These are phyloP conservation scores for Felis catus DNA, from an alignment of 2,113 vertebrate species.

Conservation along the genomic window F.catus_Fca126_mat1.0 CM031421.1:65054001-65054500, in stretches of 20 bases:
- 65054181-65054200: background rate
- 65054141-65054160: background rate
- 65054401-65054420: background rate
- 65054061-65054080: background rate
- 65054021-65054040: background rate
- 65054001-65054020: background rate
- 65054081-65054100: background rate
- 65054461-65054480: background rate
- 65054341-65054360: background rate
- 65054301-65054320: background rate
- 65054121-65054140: background rate
- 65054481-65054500: background rate
- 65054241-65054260: constrained; percentile 3
- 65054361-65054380: background rate
- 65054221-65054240: background rate
- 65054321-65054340: background rate
- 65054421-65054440: background rate
- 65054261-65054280: background rate
- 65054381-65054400: background rate
- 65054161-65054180: background rate
- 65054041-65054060: background rate
- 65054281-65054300: background rate
- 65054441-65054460: background rate
- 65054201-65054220: background rate
- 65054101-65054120: background rate